Evolutionary conservation across 37 sponge, comb jelly and placozoan species (phyloP), one percentile per base, ranked within the genome.

Genomic region (Crambe crambe): DNA sequence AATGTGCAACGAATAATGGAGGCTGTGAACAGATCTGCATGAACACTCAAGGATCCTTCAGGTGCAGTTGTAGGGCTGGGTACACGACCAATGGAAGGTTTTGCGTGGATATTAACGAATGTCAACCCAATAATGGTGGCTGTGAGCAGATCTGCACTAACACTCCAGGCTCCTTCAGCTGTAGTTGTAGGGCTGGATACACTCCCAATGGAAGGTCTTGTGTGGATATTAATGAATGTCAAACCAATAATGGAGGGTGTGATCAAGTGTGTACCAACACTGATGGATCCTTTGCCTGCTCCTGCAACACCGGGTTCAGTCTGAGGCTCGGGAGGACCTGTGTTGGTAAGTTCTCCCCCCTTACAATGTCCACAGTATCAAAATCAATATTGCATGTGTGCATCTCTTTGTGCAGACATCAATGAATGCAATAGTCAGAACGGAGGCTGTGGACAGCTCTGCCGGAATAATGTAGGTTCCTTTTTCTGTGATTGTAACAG

Each of bases 171-270:
- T 21, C 36, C 25, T 84, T 66, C 56, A 27, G 37, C 35, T 85
- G 85, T 56, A 60, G 35, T 31, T 85, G 85, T 85, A 17, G 30
- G 2, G 15, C 15, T 60, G 85, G 85, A 10, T 85, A 27, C 51
- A 58, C 22, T 54, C 78, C 77, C 20, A 38, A 1, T 40, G 78
- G 78, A 69, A 69, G 9, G 30, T 34, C 31, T 2, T 85, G 85
- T 35, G 18, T 0, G 76, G 85, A 84, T 70, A 76, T 76, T 42
- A 40, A 84, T 77, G 85, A 84, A 43, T 84, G 85, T 84, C 3
- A 4, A 21, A 70, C 72, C 37, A 80, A 75, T 38, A 86, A 86
- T 80, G 87, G 87, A 36, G 87, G 87, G 0, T 86, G 87, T 74
- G 2, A 68, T 15, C 60, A 74, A 0, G 3, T 12, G 17, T 86